These are phyloP conservation scores for Brachirus orientalis DNA, from an alignment of 2,113 vertebrate genomes.

Conservation along the genomic window DNA sequence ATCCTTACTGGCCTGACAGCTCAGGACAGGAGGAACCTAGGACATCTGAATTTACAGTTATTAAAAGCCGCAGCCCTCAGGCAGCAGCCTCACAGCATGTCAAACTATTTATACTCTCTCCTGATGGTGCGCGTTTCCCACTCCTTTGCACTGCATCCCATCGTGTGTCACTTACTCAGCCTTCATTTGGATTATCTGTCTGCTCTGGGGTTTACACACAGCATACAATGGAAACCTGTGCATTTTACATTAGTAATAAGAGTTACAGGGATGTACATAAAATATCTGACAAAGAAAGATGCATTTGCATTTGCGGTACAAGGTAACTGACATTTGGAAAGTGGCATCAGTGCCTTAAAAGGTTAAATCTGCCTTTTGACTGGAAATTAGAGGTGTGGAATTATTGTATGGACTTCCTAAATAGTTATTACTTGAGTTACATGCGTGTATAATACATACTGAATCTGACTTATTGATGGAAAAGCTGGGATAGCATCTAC, in stretches of 20 bases:
- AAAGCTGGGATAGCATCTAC: too few species aligned
- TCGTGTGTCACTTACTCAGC: conserved; percentile 69
- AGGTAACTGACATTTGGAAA: conserved; percentile 45
- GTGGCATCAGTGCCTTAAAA: conserved; percentile 23
- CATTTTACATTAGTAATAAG: conserved; percentile 59
- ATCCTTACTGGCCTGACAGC: conserved; percentile 69
- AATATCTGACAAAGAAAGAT: conserved; percentile 43
- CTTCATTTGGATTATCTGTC: conserved; percentile 67
- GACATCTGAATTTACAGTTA: conserved; percentile 79
- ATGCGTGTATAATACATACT: not conserved
- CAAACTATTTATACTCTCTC: conserved; percentile 72
- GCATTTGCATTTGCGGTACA: conserved; percentile 37
- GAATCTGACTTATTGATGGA: not conserved
- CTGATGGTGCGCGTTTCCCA: conserved; percentile 59
- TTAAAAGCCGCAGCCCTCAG: conserved; percentile 72
- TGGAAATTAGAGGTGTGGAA: conserved; percentile 31
- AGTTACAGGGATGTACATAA: conserved; percentile 45
- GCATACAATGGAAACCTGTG: conserved; percentile 66
- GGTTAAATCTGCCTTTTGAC: conserved; percentile 12
- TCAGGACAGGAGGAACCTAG: conserved; percentile 62
- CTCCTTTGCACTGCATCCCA: conserved; percentile 58
- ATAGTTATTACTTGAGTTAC: not conserved
- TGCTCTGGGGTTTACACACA: conserved; percentile 63
- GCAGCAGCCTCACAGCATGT: conserved; percentile 63
- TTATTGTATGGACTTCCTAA: conserved; percentile 19